A percentile compares a stretch with the other conserved stretches of the same genome.
Evolutionary conservation across 2,888 invertebrate species (phyloP).

Genomic region (Micropterix aruncella): DNA sequence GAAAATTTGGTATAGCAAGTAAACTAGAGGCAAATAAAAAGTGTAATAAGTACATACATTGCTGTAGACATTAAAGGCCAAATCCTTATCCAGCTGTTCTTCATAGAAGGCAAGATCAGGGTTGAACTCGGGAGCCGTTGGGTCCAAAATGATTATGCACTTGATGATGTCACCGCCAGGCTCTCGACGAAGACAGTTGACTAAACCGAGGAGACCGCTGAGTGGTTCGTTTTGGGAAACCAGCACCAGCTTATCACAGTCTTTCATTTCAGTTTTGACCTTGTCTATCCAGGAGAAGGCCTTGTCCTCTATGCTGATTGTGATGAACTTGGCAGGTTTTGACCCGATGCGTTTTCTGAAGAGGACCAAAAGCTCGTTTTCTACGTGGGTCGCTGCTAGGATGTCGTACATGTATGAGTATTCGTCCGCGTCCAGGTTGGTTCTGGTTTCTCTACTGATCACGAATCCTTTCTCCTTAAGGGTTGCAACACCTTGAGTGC

Average conservation of each 20-base stretch:
- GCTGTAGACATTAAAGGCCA: slow-evolving; percentile 66
- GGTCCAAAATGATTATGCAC: slow-evolving; percentile 49
- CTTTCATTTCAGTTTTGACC: slow-evolving; percentile 28
- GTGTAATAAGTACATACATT: slow-evolving; percentile 25
- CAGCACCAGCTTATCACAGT: slow-evolving; percentile 42
- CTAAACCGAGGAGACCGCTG: slow-evolving; percentile 77
- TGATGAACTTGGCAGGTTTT: slow-evolving; percentile 32
- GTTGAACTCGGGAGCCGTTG: slow-evolving; percentile 50
- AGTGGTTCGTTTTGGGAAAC: slow-evolving; percentile 50
- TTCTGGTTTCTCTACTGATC: slow-evolving; percentile 39
- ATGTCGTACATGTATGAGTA: slow-evolving; percentile 32
- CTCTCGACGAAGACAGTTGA: slow-evolving; percentile 75
- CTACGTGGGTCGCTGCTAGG: slow-evolving; percentile 31
- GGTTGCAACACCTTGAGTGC: slow-evolving; percentile 29
- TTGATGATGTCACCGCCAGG: slow-evolving; percentile 52
- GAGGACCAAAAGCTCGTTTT: slow-evolving; percentile 36
- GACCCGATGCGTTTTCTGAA: slow-evolving; percentile 33
- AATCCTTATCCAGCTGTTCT: slow-evolving; percentile 51
- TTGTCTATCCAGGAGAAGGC: slow-evolving; percentile 38
- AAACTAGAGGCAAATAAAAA: too few relatives aligned
- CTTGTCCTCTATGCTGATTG: slow-evolving; percentile 25
- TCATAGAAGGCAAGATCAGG: slow-evolving; percentile 48
- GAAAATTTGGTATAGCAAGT: too few relatives aligned
- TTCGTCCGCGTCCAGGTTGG: slow-evolving; percentile 28
- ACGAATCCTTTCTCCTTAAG: slow-evolving; percentile 45